A percentile compares a stretch with the other conserved stretches of the same genome.
Conservation (phyloP, 2,113 vertebrate genomes). For the Corythaixoides concolor region DNA sequence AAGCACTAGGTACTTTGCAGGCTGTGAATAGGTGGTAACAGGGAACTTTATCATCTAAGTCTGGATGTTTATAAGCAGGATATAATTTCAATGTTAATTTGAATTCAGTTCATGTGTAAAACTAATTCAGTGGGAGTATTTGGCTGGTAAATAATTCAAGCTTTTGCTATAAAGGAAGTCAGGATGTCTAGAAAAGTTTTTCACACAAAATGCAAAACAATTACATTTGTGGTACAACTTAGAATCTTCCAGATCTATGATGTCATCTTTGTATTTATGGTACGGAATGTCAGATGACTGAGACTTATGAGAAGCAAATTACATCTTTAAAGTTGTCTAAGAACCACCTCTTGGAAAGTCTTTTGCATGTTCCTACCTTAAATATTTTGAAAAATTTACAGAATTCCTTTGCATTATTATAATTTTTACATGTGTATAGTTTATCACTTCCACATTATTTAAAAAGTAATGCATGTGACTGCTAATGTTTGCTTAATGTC, state of each 20-base stretch:
- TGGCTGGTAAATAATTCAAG: not conserved
- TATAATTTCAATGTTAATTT: not conserved
- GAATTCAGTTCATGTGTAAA: not conserved
- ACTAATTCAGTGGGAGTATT: not conserved
- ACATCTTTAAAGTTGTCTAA: not conserved
- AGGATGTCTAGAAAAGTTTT: not conserved
- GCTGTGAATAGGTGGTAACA: not conserved
- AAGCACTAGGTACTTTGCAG: not conserved
- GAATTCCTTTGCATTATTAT: not conserved
- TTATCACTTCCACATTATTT: not conserved
- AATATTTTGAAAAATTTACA: not conserved
- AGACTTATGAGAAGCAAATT: not conserved
- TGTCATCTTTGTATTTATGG: not conserved
- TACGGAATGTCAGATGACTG: not conserved
- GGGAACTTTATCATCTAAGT: not conserved
- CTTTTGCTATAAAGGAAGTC: not conserved
- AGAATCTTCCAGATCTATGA: not conserved
- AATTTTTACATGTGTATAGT: not conserved
- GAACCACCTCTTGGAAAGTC: not conserved
- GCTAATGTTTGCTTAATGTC: not conserved
- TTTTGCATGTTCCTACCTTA: not conserved
- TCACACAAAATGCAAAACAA: not conserved
- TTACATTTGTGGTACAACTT: not conserved
- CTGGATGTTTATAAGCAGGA: not conserved
- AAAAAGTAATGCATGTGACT: not conserved